Evolutionary conservation across 2,113 vertebrate genomes (phyloP), one percentile per base, ranked within the genome.

Genomic region (Amazona vittata): DNA sequence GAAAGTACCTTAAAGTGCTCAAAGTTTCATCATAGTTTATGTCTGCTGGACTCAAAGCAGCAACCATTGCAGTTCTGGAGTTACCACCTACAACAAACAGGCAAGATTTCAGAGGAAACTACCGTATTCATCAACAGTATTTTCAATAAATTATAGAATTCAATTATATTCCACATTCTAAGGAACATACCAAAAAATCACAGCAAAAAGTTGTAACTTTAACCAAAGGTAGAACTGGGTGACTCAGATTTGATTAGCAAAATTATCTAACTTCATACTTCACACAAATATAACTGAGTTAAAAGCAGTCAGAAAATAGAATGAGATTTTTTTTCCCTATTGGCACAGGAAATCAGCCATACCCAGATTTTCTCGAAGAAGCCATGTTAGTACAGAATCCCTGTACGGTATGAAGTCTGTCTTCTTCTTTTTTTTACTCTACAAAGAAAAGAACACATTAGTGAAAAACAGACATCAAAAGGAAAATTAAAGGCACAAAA

Each of bases 361-460:
- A 99, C 99, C 99, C 9, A 99, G 98, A 95, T 99, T 99, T 96
- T 99, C 99, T 95, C 99, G 98, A 87, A 99, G 98, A n/a, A 99
- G 98, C 99, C 99, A 99, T 2, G 99, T 99, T 79, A 99, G 98
- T 52, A 99, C 99, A 76, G 99, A 99, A 98, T 99, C 99, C 95
- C 99, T 98, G 96, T 99, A 99, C 0, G 99, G 99, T 97, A 99
- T 99, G 95, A 99, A 99, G 96, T 99, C 99, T 1, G 98, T 98
- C 98, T 99, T 99, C 98, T 99, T 99, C 98, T 99, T 99, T 91
- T 99, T 99, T 97, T 99, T 99, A 98, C 98, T 99, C 99, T 99
- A 96, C 70, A 96, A 91, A 98, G 92, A 95, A 70, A 70, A 90
- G 67, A 91, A 14, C 5, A 84, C 20, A 60, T 2, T 28, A 81